A percentile compares a stretch with the other conserved stretches of the same genome.
Conservation (phyloP, 2,797 vertebrate species). For the Chaetodon trifasciatus region DNA sequence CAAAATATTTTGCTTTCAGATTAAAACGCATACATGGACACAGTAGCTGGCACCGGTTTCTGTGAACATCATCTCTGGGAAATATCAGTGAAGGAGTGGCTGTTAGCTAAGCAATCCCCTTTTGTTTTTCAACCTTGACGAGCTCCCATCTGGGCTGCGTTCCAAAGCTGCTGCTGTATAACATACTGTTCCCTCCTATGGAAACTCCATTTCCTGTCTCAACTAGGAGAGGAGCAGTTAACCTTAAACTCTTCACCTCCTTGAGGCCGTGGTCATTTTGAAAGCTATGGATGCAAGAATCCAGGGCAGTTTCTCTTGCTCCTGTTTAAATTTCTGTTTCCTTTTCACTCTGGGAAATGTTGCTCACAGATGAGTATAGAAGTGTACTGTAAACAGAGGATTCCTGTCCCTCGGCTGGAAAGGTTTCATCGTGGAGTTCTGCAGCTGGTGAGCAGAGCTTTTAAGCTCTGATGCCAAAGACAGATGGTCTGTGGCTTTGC, state of each 20-base stretch:
- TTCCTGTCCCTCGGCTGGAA: slow-evolving; percentile 39
- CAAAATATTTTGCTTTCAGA: slow-evolving; percentile 46
- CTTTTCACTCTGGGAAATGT: slow-evolving; percentile 30
- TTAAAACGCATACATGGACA: slow-evolving; percentile 29
- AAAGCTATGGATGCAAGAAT: neutral
- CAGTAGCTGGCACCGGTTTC: slow-evolving; percentile 34
- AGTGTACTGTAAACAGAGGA: slow-evolving; percentile 49
- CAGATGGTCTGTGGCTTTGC: slow-evolving; percentile 38
- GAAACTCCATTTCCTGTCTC: slow-evolving; percentile 56
- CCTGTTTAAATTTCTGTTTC: slow-evolving; percentile 18
- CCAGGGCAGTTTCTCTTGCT: neutral
- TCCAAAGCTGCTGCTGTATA: slow-evolving; percentile 60
- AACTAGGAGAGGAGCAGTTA: slow-evolving; percentile 15
- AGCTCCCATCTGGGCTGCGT: slow-evolving; percentile 53
- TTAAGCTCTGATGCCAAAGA: slow-evolving; percentile 45
- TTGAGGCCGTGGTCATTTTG: neutral
- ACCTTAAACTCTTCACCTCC: slow-evolving; percentile 27
- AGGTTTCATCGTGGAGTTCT: neutral
- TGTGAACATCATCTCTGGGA: slow-evolving; percentile 58
- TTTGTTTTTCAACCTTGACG: slow-evolving; percentile 52
- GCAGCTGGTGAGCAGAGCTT: slow-evolving; percentile 31
- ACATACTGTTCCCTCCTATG: slow-evolving; percentile 42
- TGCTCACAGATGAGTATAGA: neutral
- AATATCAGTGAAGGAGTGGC: slow-evolving; percentile 30
- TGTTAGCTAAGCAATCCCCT: slow-evolving; percentile 36